Evolutionary conservation across 2,113 vertebrate species (phyloP).

Genomic region (Acanthochromis polyacanthus): DNA sequence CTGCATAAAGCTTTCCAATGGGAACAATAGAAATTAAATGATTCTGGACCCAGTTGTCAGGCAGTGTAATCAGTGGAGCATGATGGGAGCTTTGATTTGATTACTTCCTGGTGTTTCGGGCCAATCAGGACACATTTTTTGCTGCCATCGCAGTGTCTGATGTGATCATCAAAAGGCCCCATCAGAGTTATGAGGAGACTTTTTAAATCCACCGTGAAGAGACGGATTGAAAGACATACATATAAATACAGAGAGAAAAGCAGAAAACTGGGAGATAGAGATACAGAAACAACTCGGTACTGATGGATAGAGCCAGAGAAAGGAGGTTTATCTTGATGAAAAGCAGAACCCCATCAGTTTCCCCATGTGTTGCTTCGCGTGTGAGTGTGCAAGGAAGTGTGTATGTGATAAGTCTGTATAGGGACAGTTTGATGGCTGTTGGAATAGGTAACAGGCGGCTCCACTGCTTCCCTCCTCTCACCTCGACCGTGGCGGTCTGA

Average conservation of each 20-base stretch:
- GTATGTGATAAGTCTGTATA: slow-evolving; percentile 45
- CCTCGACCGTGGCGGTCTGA: slow-evolving; percentile 56
- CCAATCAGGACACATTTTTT: slow-evolving; percentile 61
- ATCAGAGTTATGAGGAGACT: slow-evolving; percentile 24
- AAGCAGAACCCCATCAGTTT: slow-evolving; percentile 64
- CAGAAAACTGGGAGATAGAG: slow-evolving; percentile 7
- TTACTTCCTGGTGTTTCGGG: slow-evolving; percentile 68
- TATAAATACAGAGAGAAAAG: slow-evolving; percentile 2
- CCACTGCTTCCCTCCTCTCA: slow-evolving; percentile 43
- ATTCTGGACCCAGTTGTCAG: slow-evolving; percentile 53
- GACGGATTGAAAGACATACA: slow-evolving; percentile 33
- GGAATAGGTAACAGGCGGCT: slow-evolving; percentile 55
- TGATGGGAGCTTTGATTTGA: slow-evolving; percentile 70
- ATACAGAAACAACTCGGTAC: slow-evolving; percentile 20
- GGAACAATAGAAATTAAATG: slow-evolving; percentile 59
- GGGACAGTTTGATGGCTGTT: slow-evolving; percentile 65
- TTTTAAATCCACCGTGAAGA: slow-evolving; percentile 42
- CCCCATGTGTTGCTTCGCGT: neutral
- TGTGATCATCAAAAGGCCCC: slow-evolving; percentile 38
- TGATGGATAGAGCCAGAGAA: slow-evolving; percentile 28
- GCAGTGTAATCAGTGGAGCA: slow-evolving; percentile 63
- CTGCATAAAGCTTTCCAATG: slow-evolving; percentile 42
- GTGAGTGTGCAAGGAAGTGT: slow-evolving; percentile 26
- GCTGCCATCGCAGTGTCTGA: slow-evolving; percentile 43
- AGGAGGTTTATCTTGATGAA: slow-evolving; percentile 68